These are phyloP conservation scores for Ostrea edulis DNA, from an alignment of 1,140 invertebrate genomes.

Conservation along the genomic window DNA sequence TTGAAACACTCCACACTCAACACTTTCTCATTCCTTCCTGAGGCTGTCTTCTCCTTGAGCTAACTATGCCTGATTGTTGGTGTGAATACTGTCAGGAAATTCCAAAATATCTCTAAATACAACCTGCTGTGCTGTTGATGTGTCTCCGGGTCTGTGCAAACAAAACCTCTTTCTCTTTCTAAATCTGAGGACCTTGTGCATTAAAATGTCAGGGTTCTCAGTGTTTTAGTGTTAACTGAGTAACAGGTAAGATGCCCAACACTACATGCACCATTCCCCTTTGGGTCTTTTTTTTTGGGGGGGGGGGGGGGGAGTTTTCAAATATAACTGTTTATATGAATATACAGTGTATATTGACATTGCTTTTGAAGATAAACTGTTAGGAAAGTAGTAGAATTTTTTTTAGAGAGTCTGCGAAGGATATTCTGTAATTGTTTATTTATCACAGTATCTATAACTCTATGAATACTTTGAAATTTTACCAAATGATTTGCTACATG, in stretches of 20 bases:
- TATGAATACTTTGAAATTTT: too few species aligned
- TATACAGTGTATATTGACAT: too few species aligned
- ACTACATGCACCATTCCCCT: neutral
- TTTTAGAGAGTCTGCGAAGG: too few species aligned
- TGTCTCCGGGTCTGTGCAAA: slow-evolving; percentile 10
- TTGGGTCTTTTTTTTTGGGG: too few species aligned
- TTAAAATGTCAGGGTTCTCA: slow-evolving; percentile 3
- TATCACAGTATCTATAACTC: too few species aligned
- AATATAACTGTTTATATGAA: too few species aligned
- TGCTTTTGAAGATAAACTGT: too few species aligned
- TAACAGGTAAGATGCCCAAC: neutral
- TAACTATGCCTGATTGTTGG: slow-evolving; percentile 32
- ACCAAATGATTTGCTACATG: too few species aligned
- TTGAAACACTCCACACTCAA: neutral
- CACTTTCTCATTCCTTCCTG: neutral
- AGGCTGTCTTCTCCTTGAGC: neutral
- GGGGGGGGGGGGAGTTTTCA: too few species aligned
- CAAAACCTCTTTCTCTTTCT: neutral
- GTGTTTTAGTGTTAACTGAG: slow-evolving; percentile 1
- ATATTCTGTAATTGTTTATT: too few species aligned
- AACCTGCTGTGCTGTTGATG: slow-evolving; percentile 14
- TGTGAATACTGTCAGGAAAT: slow-evolving; percentile 28
- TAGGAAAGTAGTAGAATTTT: too few species aligned
- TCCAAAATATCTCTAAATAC: slow-evolving; percentile 26
- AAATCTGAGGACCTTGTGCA: neutral